Evolutionary conservation across 2,888 invertebrate genomes (phyloP).

Genomic region (Protonemura montana): DNA sequence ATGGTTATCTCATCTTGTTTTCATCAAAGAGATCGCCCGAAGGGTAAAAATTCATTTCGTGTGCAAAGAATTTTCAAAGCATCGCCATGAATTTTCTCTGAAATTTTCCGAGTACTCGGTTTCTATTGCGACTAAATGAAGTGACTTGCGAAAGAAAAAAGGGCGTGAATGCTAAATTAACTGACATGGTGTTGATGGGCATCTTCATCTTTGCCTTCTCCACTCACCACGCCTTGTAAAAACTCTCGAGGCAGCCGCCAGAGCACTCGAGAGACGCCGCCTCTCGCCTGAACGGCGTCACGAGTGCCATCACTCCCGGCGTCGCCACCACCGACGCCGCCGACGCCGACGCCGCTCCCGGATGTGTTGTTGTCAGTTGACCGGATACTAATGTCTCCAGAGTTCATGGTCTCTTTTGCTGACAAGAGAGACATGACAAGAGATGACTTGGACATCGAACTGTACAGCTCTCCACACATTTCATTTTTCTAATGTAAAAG

Average conservation of each 20-base stretch:
- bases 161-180: constrained; percentile 24
- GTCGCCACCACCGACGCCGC: constrained; percentile 12
- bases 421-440: background rate
- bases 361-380: constrained; percentile 36
- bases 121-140: constrained; percentile 14
- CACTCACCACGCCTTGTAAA: background rate
- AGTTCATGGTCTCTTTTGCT: constrained; percentile 30
- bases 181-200: constrained; percentile 15
- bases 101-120: background rate
- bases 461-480: background rate
- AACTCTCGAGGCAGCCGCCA: background rate
- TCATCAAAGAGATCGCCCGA: background rate
- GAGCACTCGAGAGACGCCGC: background rate
- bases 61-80: background rate
- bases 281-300: constrained; percentile 25
- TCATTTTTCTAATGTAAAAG: constrained; percentile 12
- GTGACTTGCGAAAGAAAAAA: background rate
- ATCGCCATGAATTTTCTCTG: background rate
- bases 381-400: constrained; percentile 35
- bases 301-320: constrained; percentile 26
- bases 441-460: constrained; percentile 18
- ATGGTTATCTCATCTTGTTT: background rate
- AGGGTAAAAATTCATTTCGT: background rate
- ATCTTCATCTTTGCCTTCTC: constrained; percentile 4
- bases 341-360: constrained; percentile 18